phyloP scores from a whole-genome alignment of 2,113 vertebrate genomes.

The Lepus americanus region DNA sequence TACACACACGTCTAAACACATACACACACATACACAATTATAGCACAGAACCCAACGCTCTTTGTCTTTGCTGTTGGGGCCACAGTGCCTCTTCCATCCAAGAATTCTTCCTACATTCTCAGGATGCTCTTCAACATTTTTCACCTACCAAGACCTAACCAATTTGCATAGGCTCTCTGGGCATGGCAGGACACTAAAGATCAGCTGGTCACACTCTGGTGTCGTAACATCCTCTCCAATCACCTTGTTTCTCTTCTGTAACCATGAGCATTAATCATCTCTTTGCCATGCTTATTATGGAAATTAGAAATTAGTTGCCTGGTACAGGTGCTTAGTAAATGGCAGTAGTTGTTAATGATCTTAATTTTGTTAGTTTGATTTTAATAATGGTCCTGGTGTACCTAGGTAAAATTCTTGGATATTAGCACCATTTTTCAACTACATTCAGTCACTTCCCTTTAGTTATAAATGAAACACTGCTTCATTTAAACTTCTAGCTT shows the following conservation, averaged over 20 bases:
- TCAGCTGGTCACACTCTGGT: neutral
- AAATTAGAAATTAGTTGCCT: neutral
- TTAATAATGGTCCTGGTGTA: neutral
- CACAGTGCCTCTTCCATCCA: neutral
- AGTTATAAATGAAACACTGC: neutral
- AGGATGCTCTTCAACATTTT: neutral
- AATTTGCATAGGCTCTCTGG: neutral
- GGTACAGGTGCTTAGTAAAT: neutral
- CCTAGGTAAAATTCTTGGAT: neutral
- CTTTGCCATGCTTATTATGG: neutral
- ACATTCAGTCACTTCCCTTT: neutral
- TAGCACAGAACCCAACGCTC: neutral
- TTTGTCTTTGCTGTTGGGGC: neutral
- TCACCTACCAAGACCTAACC: neutral
- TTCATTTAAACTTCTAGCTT: conserved; percentile 16
- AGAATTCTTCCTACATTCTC: neutral
- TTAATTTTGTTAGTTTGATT: neutral
- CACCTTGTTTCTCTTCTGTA: neutral
- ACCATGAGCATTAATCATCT: neutral
- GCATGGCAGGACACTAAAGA: neutral
- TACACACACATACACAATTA: fast-evolving
- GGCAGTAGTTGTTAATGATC: neutral
- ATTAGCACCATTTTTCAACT: neutral
- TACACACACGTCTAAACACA: fast-evolving
- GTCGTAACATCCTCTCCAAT: neutral